phyloP scores from a whole-genome alignment of 2,113 vertebrate genomes.

The Cyanoderma ruficeps region DNA sequence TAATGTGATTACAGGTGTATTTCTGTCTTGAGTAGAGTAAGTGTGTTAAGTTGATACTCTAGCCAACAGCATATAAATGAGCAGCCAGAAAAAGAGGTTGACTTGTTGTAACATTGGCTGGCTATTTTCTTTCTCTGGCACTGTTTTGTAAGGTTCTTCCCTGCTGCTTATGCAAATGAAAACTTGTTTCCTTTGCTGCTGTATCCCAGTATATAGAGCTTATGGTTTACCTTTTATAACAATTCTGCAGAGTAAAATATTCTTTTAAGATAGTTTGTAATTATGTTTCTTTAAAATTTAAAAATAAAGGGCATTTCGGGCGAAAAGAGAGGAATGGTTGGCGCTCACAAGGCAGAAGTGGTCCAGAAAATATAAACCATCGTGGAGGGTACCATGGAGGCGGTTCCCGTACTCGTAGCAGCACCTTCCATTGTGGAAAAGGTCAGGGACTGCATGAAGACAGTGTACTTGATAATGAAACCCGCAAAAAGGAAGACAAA shows the following conservation, averaged over 20 bases:
- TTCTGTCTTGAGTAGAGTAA: background rate
- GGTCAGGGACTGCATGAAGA: slow-evolving; percentile 69
- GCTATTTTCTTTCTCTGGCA: background rate
- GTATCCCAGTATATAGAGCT: background rate
- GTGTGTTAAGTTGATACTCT: background rate
- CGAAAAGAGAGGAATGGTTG: slow-evolving; percentile 81
- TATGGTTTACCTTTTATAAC: background rate
- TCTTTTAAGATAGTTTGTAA: background rate
- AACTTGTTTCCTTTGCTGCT: background rate
- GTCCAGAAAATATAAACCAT: slow-evolving; percentile 73
- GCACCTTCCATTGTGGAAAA: slow-evolving; percentile 71
- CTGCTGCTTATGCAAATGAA: background rate
- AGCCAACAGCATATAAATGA: background rate
- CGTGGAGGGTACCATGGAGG: slow-evolving; percentile 65
- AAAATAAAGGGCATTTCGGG: slow-evolving; percentile 74
- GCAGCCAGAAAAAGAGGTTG: background rate
- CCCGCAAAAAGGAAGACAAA: slow-evolving; percentile 64
- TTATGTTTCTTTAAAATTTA: background rate
- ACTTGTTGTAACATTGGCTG: background rate
- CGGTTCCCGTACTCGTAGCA: slow-evolving; percentile 57
- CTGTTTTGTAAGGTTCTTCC: background rate
- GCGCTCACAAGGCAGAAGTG: slow-evolving; percentile 75
- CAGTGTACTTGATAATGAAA: slow-evolving; percentile 61
- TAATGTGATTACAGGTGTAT: background rate
- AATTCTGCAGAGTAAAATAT: background rate